phyloP scores from a whole-genome alignment of 2,113 vertebrate species.

The Forbesichthys agassizii region DNA sequence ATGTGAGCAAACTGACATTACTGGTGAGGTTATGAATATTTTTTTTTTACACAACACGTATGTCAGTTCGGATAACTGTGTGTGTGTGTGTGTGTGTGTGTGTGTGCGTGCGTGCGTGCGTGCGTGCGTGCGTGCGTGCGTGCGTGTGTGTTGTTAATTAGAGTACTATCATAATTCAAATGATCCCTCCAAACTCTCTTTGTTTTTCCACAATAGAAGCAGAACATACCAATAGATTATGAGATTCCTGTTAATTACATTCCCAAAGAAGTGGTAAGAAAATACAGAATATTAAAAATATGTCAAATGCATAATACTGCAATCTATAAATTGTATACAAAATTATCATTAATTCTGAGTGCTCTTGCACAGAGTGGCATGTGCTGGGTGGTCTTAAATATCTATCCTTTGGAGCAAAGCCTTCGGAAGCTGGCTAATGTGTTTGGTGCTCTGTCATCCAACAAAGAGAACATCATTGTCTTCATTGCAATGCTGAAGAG shows the following conservation, averaged over 20 bases:
- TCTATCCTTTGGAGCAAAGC: slow-evolving; percentile 73
- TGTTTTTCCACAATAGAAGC: slow-evolving; percentile 44
- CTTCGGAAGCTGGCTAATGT: slow-evolving; percentile 59
- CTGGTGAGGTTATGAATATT: slow-evolving; percentile 53
- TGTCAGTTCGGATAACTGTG: neutral
- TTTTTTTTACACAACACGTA: neutral
- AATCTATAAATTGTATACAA: neutral
- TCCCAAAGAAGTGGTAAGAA: slow-evolving; percentile 70
- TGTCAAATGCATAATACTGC: neutral
- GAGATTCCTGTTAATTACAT: slow-evolving; percentile 68
- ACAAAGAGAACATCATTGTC: slow-evolving; percentile 63
- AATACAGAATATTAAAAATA: neutral
- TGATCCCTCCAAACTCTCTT: neutral
- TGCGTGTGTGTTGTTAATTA: neutral
- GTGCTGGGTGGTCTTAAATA: slow-evolving; percentile 73
- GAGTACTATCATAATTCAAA: neutral
- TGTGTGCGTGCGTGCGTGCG: neutral
- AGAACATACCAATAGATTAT: slow-evolving; percentile 74
- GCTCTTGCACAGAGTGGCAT: slow-evolving; percentile 53
- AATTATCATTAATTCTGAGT: neutral
- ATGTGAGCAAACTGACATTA: slow-evolving; percentile 70
- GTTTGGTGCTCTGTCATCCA: slow-evolving; percentile 68
- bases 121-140: neutral
- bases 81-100: neutral
- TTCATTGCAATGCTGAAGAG: slow-evolving; percentile 71